Conservation (phyloP, 2,113 vertebrate genomes). For the Brevimyrus niger region DNA sequence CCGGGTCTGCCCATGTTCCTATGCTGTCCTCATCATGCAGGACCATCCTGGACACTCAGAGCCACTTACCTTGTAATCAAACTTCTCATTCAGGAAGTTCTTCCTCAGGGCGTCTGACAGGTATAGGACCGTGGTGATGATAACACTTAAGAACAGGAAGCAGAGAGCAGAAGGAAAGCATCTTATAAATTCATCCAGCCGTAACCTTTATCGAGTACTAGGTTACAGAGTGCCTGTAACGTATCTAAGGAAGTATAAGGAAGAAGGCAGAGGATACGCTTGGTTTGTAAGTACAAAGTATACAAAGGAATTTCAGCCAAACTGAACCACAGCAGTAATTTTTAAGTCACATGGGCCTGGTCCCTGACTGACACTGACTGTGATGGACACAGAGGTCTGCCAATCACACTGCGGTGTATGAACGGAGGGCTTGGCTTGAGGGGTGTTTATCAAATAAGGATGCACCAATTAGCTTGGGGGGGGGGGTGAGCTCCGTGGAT, state of each 20-base stretch:
- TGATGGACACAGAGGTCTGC: background rate
- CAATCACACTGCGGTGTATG: background rate
- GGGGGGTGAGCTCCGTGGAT: background rate
- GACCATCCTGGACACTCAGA: background rate
- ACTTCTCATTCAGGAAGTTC: slow-evolving; percentile 94
- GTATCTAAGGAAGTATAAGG: background rate
- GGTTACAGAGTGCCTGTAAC: background rate
- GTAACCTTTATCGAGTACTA: background rate
- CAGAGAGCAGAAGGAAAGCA: background rate
- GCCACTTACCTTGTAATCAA: slow-evolving; percentile 83
- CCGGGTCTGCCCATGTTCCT: background rate
- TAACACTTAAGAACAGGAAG: slow-evolving; percentile 69
- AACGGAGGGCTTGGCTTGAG: background rate
- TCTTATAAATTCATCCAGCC: background rate
- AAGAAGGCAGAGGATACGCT: background rate
- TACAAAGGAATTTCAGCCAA: background rate
- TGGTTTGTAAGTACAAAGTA: background rate
- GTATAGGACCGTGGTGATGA: slow-evolving; percentile 96
- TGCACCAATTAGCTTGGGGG: background rate
- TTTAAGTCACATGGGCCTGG: background rate
- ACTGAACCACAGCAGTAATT: background rate
- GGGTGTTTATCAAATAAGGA: background rate
- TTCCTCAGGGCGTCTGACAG: slow-evolving; percentile 95
- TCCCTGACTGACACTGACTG: background rate
- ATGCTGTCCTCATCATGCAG: background rate